Conservation (phyloP, 2,113 vertebrate species). For the Ibidorhyncha struthersii region DNA sequence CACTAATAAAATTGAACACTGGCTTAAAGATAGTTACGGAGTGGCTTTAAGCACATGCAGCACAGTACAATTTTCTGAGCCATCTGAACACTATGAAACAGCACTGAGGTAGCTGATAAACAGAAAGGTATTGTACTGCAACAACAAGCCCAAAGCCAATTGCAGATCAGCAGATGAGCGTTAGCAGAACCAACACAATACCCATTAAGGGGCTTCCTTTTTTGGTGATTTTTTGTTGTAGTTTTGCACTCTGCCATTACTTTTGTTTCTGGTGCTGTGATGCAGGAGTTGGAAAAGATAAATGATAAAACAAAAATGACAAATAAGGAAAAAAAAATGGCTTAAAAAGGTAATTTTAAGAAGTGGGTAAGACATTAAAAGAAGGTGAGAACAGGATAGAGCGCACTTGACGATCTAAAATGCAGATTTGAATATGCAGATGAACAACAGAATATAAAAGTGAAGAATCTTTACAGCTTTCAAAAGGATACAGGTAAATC, state of each 20-base stretch:
- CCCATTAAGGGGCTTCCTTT: background rate
- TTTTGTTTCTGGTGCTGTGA: background rate
- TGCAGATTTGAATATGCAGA: background rate
- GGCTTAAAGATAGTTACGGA: background rate
- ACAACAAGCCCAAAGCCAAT: background rate
- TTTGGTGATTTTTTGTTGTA: background rate
- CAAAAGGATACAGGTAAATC: constrained; percentile 82
- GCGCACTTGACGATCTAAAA: background rate
- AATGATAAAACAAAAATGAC: background rate
- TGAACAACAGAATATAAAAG: background rate
- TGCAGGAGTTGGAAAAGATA: background rate
- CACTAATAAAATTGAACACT: background rate
- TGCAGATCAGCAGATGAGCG: background rate
- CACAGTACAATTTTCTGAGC: background rate
- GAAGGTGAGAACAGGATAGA: background rate
- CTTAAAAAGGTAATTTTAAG: background rate
- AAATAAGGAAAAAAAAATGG: background rate
- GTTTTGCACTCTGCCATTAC: background rate
- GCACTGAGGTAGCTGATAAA: background rate
- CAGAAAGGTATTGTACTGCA: background rate
- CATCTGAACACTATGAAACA: background rate
- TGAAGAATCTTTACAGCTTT: background rate
- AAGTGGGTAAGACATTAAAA: background rate
- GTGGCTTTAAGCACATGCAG: background rate
- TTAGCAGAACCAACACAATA: background rate